Conservation (phyloP, 2,113 vertebrate genomes). For the Lepisosteus osseus region DNA sequence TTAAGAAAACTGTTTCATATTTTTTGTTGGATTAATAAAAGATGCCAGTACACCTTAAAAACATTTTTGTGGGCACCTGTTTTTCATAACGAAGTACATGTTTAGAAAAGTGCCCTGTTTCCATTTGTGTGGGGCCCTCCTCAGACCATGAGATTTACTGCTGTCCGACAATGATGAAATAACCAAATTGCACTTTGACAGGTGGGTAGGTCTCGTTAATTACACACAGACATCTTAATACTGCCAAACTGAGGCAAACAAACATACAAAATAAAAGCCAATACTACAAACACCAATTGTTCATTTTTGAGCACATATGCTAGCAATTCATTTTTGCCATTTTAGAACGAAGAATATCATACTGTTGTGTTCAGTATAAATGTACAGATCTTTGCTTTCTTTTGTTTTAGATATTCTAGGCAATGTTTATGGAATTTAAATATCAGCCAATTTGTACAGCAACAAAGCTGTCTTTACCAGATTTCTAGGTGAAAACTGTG, state of each 20-base stretch:
- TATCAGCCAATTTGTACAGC: not conserved
- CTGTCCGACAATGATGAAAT: slow-evolving; percentile 70
- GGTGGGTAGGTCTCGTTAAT: slow-evolving; percentile 75
- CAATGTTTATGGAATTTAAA: not conserved
- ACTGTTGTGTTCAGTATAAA: too few relatives aligned
- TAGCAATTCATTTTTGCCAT: slow-evolving; percentile 47
- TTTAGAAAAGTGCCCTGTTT: slow-evolving; percentile 60
- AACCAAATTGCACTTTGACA: slow-evolving; percentile 73
- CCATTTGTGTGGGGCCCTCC: slow-evolving; percentile 52
- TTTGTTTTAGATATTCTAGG: too few relatives aligned
- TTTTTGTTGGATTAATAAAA: slow-evolving; percentile 66
- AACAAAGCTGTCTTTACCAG: not conserved
- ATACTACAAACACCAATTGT: slow-evolving; percentile 46
- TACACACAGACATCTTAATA: slow-evolving; percentile 65
- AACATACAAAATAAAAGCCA: slow-evolving; percentile 58
- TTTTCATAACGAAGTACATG: slow-evolving; percentile 67
- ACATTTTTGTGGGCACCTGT: slow-evolving; percentile 61
- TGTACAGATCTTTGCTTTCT: too few relatives aligned
- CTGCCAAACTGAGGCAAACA: slow-evolving; percentile 60
- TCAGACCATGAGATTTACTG: slow-evolving; percentile 59
- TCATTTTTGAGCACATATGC: slow-evolving; percentile 57
- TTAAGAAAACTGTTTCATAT: slow-evolving; percentile 27
- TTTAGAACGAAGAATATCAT: slow-evolving; percentile 32
- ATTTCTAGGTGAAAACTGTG: not conserved
- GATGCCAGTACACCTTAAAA: slow-evolving; percentile 59